phyloP scores from a whole-genome alignment of 2,113 vertebrate species.

The Panurus biarmicus region DNA sequence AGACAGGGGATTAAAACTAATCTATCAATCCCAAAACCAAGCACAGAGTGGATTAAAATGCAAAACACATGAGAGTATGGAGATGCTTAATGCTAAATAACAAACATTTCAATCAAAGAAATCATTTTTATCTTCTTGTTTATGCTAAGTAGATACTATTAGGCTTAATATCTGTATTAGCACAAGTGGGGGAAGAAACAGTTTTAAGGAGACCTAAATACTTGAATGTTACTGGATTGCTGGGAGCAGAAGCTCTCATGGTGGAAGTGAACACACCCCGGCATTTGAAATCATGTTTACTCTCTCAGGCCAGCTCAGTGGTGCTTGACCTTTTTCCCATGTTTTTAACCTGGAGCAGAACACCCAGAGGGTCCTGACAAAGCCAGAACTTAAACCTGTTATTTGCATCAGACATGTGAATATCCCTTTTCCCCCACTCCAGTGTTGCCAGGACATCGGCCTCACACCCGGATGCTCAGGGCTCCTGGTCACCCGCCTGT shows the following conservation, averaged over 20 bases:
- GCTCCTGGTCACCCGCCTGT: not conserved
- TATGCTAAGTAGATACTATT: conserved; percentile 80
- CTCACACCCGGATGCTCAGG: not conserved
- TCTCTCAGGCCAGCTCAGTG: conserved; percentile 28
- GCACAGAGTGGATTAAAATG: conserved; percentile 80
- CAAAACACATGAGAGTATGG: conserved; percentile 71
- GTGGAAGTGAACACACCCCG: not conserved
- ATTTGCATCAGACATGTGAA: not conserved
- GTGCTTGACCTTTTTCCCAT: conserved; percentile 45
- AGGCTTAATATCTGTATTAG: conserved; percentile 79
- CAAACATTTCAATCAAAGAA: conserved; percentile 80
- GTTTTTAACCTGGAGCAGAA: conserved; percentile 42
- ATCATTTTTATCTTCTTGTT: conserved; percentile 82
- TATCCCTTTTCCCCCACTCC: not conserved
- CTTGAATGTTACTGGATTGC: conserved; percentile 13
- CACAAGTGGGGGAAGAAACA: conserved; percentile 65
- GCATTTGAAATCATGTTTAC: conserved; percentile 54
- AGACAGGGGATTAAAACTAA: conserved; percentile 83
- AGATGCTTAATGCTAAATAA: conserved; percentile 80
- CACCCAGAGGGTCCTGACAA: not conserved
- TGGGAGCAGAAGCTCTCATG: not conserved
- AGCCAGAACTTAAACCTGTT: not conserved
- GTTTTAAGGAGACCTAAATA: conserved; percentile 67
- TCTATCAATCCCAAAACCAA: conserved; percentile 81
- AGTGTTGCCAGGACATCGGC: not conserved